Base-by-base conservation (phyloP, 2,888 invertebrate species). In the Drosophila incognita region DNA sequence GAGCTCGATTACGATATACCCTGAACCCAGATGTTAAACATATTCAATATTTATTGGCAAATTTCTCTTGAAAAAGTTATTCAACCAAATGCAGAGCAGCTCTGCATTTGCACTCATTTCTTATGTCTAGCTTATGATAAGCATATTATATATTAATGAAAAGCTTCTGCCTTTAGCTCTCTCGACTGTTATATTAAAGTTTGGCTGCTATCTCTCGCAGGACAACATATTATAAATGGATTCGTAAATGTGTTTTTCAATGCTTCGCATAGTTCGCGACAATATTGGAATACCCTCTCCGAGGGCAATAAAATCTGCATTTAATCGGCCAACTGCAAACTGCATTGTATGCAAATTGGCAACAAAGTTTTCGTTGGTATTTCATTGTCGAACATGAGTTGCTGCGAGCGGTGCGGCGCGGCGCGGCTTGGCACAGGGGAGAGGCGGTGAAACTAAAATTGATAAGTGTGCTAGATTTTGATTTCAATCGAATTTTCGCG, bases 331-430 rank as follows among this genome's bases (percentile, higher is more conserved):
- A 78, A 62, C 59, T 60, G 70, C 24, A 73, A 79, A 80, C 66
- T 86, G 87, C 79, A 87, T 77, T 89, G 79, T 74, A 89, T 87
- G 87, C 89, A 87, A 85, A 85, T 85, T 87, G 77, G 66, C 74
- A 73, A 70, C 74, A 76, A 81, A 79, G 65, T 83, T 89, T 74
- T 58, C 69, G 76, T 68, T 72, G 66, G 59, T 49, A 79, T 73
- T 66, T 78, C 57, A 57, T 51, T 46, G 71, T 57, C 48, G 33
- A 24, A 46, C 7, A 46, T 27, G 40, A 4, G 40, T 21, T 27
- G 27, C 4, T 36, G 36, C 24, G 31, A 24, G 13, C 27, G 11
- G 29, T 5, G 36, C 7, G 4, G 0, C 4, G 10, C 10, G 7
- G 4, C 13, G 33, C 1, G 21, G 21, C 21, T 21, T 13, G 21